These are phyloP conservation scores for Tetragonula clypearis DNA, from an alignment of 1,140 invertebrate species.

Conservation along the genomic window DNA sequence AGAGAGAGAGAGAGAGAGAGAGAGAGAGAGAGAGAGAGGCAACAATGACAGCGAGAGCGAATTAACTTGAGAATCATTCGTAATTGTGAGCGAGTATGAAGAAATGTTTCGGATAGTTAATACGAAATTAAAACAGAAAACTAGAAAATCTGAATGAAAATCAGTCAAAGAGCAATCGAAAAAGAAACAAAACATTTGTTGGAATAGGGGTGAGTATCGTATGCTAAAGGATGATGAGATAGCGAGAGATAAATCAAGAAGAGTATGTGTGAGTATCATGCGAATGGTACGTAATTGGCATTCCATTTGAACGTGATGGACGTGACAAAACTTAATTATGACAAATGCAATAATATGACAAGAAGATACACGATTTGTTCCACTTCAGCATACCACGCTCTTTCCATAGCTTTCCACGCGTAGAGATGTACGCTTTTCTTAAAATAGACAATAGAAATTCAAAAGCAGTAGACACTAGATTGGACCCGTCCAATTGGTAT, in stretches of 20 bases:
- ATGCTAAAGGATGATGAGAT: not conserved
- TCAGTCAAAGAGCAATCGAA: not conserved
- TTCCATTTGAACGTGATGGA: not conserved
- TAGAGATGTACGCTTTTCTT: not conserved
- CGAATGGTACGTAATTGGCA: constrained; percentile 11
- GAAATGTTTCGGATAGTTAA: not conserved
- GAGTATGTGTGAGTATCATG: not conserved
- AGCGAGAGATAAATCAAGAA: not conserved
- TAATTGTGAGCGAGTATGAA: not conserved
- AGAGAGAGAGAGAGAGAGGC: no score
- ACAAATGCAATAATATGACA: not conserved
- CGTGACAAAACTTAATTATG: not conserved
- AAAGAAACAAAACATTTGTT: not conserved
- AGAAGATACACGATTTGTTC: constrained; percentile 13
- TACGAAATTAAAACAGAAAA: not conserved
- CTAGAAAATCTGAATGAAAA: not conserved
- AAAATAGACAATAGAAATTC: constrained; percentile 1
- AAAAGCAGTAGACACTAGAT: not conserved
- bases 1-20: no score
- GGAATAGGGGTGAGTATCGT: not conserved
- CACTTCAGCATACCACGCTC: not conserved
- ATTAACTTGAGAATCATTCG: not conserved
- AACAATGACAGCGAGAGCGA: not conserved
- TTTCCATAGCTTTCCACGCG: not conserved
- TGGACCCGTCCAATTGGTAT: not conserved